These are phyloP conservation scores for Vespertilio murinus DNA, from an alignment of 2,797 vertebrate species.

Conservation along the genomic window DNA sequence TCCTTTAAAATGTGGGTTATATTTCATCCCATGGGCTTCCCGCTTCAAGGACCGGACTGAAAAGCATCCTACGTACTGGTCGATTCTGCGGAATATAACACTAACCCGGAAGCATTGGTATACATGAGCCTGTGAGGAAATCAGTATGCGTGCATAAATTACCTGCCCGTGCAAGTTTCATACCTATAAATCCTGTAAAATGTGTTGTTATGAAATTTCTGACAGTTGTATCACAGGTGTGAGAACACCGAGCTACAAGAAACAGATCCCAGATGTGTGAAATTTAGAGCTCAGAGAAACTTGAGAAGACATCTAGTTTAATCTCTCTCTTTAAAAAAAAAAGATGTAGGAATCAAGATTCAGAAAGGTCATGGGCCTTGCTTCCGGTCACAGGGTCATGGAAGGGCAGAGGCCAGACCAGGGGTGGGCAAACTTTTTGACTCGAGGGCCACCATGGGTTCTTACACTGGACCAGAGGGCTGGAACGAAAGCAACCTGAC, in stretches of 20 bases:
- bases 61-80: background rate
- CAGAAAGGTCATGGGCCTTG: background rate
- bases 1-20: slow-evolving; percentile 64
- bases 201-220: slow-evolving; percentile 25
- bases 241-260: slow-evolving; percentile 11
- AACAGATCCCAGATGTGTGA: slow-evolving; percentile 23
- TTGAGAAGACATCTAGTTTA: slow-evolving; percentile 5
- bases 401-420: too few species aligned
- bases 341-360: background rate
- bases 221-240: background rate
- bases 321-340: background rate
- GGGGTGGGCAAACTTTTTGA: too few species aligned
- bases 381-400: background rate
- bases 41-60: slow-evolving; percentile 13
- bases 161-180: background rate
- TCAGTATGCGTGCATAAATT: slow-evolving; percentile 14
- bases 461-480: too few species aligned
- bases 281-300: slow-evolving; percentile 11
- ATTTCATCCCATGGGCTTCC: slow-evolving; percentile 61
- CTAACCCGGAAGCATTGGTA: slow-evolving; percentile 19
- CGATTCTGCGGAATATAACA: slow-evolving; percentile 13
- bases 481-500: too few species aligned
- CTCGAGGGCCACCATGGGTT: too few species aligned
- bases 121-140: slow-evolving; percentile 35
- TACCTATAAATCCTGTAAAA: background rate